A percentile compares a stretch with the other conserved stretches of the same genome.
These are phyloP conservation scores for Harpalus rubripes DNA, from an alignment of 2,888 invertebrate species.

Conservation along the genomic window DNA sequence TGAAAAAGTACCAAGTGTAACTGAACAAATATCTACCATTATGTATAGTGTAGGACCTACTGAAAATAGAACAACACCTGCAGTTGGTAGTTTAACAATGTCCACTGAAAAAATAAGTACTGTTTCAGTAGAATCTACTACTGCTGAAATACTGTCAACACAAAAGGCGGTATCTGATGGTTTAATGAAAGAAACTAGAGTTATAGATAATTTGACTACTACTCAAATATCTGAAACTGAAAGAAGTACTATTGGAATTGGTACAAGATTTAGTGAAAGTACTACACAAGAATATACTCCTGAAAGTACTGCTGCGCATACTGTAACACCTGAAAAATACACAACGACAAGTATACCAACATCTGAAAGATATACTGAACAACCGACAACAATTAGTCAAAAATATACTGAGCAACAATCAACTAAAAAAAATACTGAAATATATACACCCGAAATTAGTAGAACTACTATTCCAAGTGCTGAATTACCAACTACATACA, in stretches of 20 bases:
- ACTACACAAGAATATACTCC: slow-evolving; percentile 26
- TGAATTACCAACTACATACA: not conserved
- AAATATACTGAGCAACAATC: not conserved
- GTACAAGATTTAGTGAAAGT: slow-evolving; percentile 58
- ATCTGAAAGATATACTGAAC: slow-evolving; percentile 8
- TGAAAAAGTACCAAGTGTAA: slow-evolving; percentile 64
- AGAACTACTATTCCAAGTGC: slow-evolving; percentile 26
- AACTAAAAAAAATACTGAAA: slow-evolving; percentile 66
- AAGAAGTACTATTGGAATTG: slow-evolving; percentile 55
- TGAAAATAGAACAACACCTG: slow-evolving; percentile 65
- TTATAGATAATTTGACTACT: slow-evolving; percentile 30
- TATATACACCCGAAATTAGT: slow-evolving; percentile 19
- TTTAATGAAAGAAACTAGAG: slow-evolving; percentile 25
- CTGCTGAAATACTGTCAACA: slow-evolving; percentile 61
- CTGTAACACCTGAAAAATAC: slow-evolving; percentile 10
- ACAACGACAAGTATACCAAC: not conserved
- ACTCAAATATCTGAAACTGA: slow-evolving; percentile 50
- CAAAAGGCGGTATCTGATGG: slow-evolving; percentile 51
- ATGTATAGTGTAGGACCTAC: slow-evolving; percentile 46
- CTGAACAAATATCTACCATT: no score
- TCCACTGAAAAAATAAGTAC: slow-evolving; percentile 31
- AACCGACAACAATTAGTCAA: not conserved
- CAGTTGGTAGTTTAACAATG: slow-evolving; percentile 36
- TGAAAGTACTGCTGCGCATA: slow-evolving; percentile 7
- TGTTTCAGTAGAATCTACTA: slow-evolving; percentile 68